Evolutionary conservation across 2,888 invertebrate genomes (phyloP).

Genomic region (Plagodis pulveraria): DNA sequence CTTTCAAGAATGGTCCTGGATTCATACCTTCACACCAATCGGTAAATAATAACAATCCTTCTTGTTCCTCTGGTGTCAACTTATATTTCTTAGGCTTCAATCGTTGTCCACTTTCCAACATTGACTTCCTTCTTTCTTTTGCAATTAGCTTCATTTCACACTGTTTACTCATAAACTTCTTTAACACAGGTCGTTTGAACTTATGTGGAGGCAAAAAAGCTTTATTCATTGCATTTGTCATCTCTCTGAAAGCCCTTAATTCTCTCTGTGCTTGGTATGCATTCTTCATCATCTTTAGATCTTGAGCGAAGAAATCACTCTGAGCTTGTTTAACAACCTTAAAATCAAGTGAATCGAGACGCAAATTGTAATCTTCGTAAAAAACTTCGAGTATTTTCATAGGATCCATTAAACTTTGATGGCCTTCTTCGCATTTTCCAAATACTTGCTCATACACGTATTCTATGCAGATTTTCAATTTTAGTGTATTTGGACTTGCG

Average conservation of each 20-base stretch:
- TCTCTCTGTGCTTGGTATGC: constrained; percentile 74
- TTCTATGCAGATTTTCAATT: constrained; percentile 77
- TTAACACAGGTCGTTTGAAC: constrained; percentile 60
- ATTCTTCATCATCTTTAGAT: constrained; percentile 73
- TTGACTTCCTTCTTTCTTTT: constrained; percentile 53
- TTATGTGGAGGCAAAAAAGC: constrained; percentile 70
- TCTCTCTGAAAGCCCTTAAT: constrained; percentile 69
- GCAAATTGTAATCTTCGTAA: constrained; percentile 77
- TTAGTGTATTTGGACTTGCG: constrained; percentile 69
- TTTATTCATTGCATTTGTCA: constrained; percentile 77
- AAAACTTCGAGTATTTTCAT: constrained; percentile 78
- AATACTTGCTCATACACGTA: constrained; percentile 78
- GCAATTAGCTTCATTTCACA: constrained; percentile 51
- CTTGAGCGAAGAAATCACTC: constrained; percentile 72
- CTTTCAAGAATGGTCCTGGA: constrained; percentile 64
- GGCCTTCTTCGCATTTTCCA: constrained; percentile 79
- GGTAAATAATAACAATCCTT: constrained; percentile 69
- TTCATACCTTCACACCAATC: constrained; percentile 77
- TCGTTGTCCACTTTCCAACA: constrained; percentile 46
- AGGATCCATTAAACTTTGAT: constrained; percentile 70
- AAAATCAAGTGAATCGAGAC: constrained; percentile 72
- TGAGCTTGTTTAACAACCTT: constrained; percentile 73
- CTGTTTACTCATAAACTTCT: constrained; percentile 69
- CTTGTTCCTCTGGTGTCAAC: constrained; percentile 64
- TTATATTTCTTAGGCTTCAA: constrained; percentile 56